Percentiles rank a stretch among this genome's conserved stretches.
These are phyloP conservation scores for Folsomia manolachei DNA, from an alignment of 2,888 invertebrate genomes.

Conservation along the genomic window DNA sequence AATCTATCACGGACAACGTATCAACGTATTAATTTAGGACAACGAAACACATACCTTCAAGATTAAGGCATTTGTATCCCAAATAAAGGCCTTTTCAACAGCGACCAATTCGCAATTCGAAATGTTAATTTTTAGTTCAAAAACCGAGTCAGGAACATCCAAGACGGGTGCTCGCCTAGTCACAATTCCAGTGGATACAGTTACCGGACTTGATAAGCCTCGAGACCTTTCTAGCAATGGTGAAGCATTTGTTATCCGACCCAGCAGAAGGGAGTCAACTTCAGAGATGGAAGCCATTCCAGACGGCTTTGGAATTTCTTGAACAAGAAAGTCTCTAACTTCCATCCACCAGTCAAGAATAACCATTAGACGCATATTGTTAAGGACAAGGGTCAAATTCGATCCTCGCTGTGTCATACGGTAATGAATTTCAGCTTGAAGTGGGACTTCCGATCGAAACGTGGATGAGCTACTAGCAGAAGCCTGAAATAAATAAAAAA, in stretches of 20 bases:
- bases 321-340: conserved; percentile 69
- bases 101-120: conserved; percentile 93
- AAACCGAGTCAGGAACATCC: conserved; percentile 56
- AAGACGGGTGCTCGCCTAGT: conserved; percentile 55
- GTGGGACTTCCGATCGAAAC: conserved; percentile 46
- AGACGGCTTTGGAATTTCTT: conserved; percentile 40
- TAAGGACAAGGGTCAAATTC: conserved; percentile 82
- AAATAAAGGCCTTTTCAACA: conserved; percentile 81
- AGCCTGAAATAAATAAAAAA: too few species aligned
- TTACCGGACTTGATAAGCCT: conserved; percentile 51
- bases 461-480: too few species aligned
- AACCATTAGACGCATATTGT: conserved; percentile 91
- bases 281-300: neutral
- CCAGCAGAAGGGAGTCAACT: neutral
- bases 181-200: conserved; percentile 55
- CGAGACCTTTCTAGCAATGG: conserved; percentile 40
- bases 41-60: too few species aligned
- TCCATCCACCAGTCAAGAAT: conserved; percentile 91
- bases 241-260: conserved; percentile 27
- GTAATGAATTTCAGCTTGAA: conserved; percentile 59
- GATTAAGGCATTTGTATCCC: conserved; percentile 92
- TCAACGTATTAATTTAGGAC: neutral
- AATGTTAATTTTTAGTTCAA: conserved; percentile 87
- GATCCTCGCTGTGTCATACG: conserved; percentile 48
- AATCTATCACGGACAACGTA: too few species aligned